These are phyloP conservation scores for Zalophus californianus DNA, from an alignment of 2,797 vertebrate species.

Conservation along the genomic window DNA sequence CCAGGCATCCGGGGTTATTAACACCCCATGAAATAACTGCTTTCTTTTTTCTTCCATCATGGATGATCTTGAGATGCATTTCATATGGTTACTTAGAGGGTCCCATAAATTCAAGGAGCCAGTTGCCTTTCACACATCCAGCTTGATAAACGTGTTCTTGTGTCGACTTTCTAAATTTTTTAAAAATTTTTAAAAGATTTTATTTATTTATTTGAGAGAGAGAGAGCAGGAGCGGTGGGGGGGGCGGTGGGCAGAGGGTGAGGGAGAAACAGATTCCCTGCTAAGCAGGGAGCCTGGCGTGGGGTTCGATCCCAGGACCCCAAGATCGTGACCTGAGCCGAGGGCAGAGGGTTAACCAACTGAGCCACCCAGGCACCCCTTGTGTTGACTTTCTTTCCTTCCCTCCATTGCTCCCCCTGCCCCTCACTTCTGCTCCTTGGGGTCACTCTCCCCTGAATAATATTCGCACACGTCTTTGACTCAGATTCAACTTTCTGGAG, in stretches of 20 bases:
- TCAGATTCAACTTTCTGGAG: not conserved
- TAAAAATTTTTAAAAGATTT: not conserved
- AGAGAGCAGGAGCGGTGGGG: not conserved
- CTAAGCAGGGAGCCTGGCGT: not conserved
- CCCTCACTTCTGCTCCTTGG: not conserved
- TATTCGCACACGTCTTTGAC: not conserved
- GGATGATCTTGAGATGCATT: not conserved
- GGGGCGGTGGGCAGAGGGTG: no score
- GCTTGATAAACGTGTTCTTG: not conserved
- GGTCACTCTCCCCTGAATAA: not conserved
- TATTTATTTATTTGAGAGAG: not conserved
- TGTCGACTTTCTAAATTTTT: not conserved
- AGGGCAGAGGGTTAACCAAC: not conserved
- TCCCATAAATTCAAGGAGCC: not conserved
- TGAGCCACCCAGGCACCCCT: not conserved
- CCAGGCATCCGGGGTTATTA: not conserved
- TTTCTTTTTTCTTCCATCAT: not conserved
- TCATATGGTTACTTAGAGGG: not conserved
- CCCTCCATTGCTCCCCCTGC: not conserved
- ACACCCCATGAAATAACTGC: not conserved
- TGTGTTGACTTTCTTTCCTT: not conserved
- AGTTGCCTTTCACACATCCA: not conserved
- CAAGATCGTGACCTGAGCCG: not conserved
- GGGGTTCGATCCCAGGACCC: not conserved
- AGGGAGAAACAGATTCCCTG: not conserved